Evolutionary conservation across 1,140 invertebrate species (phyloP), one percentile per base, ranked within the genome.

Genomic region (Cyclina sinensis): DNA sequence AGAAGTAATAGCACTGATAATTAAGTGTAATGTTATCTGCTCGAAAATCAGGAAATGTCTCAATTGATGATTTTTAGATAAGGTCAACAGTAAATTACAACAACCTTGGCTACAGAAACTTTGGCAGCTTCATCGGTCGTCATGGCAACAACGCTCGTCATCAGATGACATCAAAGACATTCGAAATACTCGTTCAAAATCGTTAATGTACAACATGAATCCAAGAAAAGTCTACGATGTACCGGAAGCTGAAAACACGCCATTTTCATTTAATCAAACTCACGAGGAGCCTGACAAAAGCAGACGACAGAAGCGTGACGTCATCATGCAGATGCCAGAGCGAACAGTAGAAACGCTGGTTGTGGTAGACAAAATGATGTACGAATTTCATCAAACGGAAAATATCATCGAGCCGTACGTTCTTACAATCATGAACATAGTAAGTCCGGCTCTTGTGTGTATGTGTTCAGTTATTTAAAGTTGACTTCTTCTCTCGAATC

Each of bases 371-470:
- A 96, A 97, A 79, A 97, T 97, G 90, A 98, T 98, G 98, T 96
- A 97, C 91, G 96, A 97, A 90, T 97, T 98, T 92, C 96, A 98
- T 78, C 86, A 89, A 21, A 89, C 90, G 32, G 89, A 91, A 7
- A 81, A 86, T 14, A 62, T 90, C 24, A 88, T 94, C 7, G 97
- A 98, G 92, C 97, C 97, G 0, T 98, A 98, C 95, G 96, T 98
- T 9, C 96, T 99, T 37, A 98, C 98, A n/a, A 97, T 99, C 51
- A 98, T 99, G 98, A 98, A 98, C 94, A 98, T 98, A 97, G 98
- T 97, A 96, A 96, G 94, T 94, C 43, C n/a, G n/a, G n/a, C n/a
- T n/a, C n/a, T n/a, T n/a, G n/a, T n/a, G n/a, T n/a, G n/a, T n/a
- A n/a, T n/a, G n/a, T n/a, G n/a, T n/a, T n/a, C n/a, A n/a, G n/a